These are phyloP conservation scores for Lepidurus arcticus DNA, from an alignment of 1,140 invertebrate genomes.

Conservation along the genomic window DNA sequence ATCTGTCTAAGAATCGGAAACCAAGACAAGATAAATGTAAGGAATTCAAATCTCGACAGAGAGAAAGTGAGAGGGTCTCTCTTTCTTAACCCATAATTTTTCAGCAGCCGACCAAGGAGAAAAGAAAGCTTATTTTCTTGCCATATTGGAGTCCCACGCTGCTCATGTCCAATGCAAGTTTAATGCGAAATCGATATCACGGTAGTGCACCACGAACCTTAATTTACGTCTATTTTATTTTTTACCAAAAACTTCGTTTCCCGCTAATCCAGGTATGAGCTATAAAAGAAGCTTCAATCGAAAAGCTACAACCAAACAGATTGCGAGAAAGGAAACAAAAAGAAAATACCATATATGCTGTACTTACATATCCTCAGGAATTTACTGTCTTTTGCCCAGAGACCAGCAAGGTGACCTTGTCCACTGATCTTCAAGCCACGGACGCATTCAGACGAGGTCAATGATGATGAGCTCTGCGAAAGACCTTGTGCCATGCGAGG, in stretches of 20 bases:
- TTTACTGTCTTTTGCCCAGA: no score
- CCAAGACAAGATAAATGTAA: neutral
- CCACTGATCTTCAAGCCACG: no score
- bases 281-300: no score
- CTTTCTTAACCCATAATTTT: neutral
- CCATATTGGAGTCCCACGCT: neutral
- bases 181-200: neutral
- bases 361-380: no score
- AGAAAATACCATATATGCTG: no score
- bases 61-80: neutral
- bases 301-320: no score
- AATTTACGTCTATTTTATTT: neutral
- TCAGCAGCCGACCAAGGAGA: neutral
- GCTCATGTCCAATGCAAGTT: constrained; percentile 1
- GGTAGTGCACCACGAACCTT: neutral
- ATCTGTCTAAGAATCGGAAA: neutral
- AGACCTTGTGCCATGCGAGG: no score
- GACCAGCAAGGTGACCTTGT: no score
- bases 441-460: no score
- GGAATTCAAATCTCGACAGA: no score
- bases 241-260: neutral
- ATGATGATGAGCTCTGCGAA: no score
- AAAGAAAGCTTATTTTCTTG: neutral
- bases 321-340: no score
- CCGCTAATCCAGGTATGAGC: neutral